Percentiles rank a stretch among this genome's conserved stretches.
Conservation (phyloP, 2,113 vertebrate species). For the Ochotona curzoniae region DNA sequence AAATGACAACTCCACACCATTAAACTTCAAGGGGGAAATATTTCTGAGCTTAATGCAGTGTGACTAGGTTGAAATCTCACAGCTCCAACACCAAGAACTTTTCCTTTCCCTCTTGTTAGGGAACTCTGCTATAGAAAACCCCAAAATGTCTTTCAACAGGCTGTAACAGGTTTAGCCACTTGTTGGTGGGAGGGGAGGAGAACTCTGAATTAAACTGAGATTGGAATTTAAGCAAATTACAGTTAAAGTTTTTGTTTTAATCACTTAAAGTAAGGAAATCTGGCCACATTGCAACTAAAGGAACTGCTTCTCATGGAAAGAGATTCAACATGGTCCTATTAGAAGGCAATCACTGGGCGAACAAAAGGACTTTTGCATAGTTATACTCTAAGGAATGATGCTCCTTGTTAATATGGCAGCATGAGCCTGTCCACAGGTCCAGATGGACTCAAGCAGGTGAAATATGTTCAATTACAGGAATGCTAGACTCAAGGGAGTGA, state of each 20-base stretch:
- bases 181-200: not conserved
- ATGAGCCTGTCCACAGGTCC: not conserved
- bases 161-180: not conserved
- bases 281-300: not conserved
- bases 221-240: not conserved
- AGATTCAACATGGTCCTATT: not conserved
- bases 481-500: not conserved
- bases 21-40: not conserved
- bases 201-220: not conserved
- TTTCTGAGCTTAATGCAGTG: not conserved
- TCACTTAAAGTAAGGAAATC: not conserved
- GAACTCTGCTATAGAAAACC: not conserved
- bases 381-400: not conserved
- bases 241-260: not conserved
- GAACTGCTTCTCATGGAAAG: not conserved
- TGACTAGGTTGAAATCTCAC: not conserved
- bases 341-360: not conserved
- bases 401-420: not conserved
- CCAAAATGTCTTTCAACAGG: not conserved
- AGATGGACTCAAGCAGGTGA: not conserved
- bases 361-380: not conserved
- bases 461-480: not conserved
- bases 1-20: not conserved
- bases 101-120: not conserved
- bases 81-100: not conserved